phyloP scores from a whole-genome alignment of 2,113 vertebrate species.

The Sarotherodon lohbergeri region DNA sequence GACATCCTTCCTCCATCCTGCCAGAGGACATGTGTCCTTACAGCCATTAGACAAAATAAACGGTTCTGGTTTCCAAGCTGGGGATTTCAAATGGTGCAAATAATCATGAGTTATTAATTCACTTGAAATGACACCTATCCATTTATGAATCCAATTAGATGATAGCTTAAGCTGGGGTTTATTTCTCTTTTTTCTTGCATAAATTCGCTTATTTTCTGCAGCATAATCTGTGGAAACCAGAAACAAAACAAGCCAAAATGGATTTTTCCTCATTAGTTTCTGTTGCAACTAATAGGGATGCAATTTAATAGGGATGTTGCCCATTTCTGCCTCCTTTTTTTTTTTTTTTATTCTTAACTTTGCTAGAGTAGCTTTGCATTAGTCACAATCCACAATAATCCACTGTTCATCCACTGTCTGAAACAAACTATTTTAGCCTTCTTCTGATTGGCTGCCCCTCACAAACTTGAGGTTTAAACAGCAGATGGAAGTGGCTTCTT shows the following conservation, averaged over 20 bases:
- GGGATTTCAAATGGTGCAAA: neutral
- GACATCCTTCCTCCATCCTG: slow-evolving; percentile 52
- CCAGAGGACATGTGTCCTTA: slow-evolving; percentile 28
- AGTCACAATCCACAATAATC: neutral
- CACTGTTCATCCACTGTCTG: neutral
- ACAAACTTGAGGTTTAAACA: neutral
- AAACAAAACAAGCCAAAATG: neutral
- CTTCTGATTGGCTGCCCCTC: neutral
- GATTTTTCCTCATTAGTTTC: neutral
- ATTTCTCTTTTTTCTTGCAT: neutral
- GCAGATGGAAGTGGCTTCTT: neutral
- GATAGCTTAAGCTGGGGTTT: neutral
- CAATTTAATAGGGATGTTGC: neutral
- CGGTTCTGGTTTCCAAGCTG: neutral
- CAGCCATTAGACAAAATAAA: neutral
- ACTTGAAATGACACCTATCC: neutral
- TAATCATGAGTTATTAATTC: neutral
- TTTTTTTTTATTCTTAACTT: neutral
- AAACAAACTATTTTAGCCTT: neutral
- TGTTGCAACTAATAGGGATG: neutral
- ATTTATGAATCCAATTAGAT: neutral
- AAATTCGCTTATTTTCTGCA: neutral
- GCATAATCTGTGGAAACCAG: neutral
- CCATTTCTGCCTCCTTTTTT: rapidly evolving
- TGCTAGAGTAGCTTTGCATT: neutral